Evolutionary conservation across 2,888 invertebrate genomes (phyloP).

Genomic region (Hirtodrosophila cameraria): DNA sequence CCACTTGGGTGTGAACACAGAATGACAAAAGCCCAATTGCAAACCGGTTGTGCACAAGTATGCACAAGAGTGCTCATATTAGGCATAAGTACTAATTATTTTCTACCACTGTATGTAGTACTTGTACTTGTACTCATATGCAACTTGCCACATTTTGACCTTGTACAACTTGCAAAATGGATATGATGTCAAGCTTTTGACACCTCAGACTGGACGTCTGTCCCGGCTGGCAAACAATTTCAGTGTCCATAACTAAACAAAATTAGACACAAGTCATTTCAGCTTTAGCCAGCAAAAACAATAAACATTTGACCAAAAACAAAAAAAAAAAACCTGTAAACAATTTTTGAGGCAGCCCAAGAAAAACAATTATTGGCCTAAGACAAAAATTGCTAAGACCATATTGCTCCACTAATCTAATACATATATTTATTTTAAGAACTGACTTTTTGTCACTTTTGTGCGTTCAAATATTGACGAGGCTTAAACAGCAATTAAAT

Average conservation of each 20-base stretch:
- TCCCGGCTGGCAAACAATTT: slow-evolving; percentile 61
- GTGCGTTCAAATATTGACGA: slow-evolving; percentile 57
- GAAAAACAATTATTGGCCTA: slow-evolving; percentile 41
- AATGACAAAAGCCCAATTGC: slow-evolving; percentile 7
- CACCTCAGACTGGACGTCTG: slow-evolving; percentile 30
- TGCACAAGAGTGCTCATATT: neutral
- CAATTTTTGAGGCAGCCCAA: slow-evolving; percentile 11
- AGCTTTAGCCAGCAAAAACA: slow-evolving; percentile 54
- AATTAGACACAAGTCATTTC: slow-evolving; percentile 64
- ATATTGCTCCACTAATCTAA: slow-evolving; percentile 14
- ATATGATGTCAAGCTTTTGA: slow-evolving; percentile 45
- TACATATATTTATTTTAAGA: slow-evolving; percentile 50
- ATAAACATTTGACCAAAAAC: slow-evolving; percentile 46
- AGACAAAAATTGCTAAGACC: slow-evolving; percentile 23
- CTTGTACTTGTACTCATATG: neutral
- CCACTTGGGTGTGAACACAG: neutral
- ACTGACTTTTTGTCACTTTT: slow-evolving; percentile 41
- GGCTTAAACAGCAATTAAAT: slow-evolving; percentile 71
- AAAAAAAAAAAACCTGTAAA: too few relatives aligned
- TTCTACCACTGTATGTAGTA: slow-evolving; percentile 3
- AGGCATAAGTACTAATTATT: neutral
- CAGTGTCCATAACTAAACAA: slow-evolving; percentile 59
- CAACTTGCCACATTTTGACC: slow-evolving; percentile 55
- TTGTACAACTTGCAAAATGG: slow-evolving; percentile 42
- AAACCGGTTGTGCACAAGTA: slow-evolving; percentile 29